Evolutionary conservation across 2,113 vertebrate species (phyloP).

Genomic region (Ivindomyrus marchei): DNA sequence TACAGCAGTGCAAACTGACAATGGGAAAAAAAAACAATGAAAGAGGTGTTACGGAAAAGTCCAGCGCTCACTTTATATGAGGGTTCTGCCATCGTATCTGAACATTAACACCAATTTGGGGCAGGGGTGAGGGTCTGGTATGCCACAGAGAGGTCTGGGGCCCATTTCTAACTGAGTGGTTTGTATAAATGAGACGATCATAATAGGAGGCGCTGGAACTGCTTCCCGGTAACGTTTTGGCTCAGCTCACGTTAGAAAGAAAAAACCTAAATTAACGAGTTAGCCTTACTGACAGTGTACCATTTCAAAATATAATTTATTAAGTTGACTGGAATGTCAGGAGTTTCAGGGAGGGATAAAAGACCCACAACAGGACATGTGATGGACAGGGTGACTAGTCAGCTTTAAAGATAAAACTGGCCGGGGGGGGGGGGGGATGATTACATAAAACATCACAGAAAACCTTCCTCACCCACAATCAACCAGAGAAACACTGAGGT

Average conservation of each 20-base stretch:
- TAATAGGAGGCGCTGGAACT: background rate
- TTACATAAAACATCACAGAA: background rate
- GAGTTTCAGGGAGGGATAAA: background rate
- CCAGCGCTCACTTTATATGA: conserved; percentile 28
- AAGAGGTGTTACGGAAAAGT: conserved; percentile 26
- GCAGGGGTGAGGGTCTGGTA: background rate
- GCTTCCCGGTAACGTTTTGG: background rate
- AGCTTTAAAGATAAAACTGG: background rate
- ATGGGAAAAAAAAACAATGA: background rate
- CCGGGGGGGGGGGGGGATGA: background rate
- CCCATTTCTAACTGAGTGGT: background rate
- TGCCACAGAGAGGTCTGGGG: background rate
- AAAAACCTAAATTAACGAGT: background rate
- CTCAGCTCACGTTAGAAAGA: background rate
- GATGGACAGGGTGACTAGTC: background rate
- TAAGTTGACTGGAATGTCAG: conserved; percentile 1
- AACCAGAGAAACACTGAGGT: background rate
- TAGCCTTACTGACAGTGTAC: background rate
- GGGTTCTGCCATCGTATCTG: background rate
- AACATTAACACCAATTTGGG: background rate
- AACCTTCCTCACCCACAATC: background rate
- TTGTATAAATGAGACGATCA: background rate
- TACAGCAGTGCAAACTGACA: conserved; percentile 29
- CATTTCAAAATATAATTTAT: background rate
- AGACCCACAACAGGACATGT: background rate